Evolutionary conservation across 1,140 invertebrate genomes (phyloP).

Genomic region (Nasonia giraulti): DNA sequence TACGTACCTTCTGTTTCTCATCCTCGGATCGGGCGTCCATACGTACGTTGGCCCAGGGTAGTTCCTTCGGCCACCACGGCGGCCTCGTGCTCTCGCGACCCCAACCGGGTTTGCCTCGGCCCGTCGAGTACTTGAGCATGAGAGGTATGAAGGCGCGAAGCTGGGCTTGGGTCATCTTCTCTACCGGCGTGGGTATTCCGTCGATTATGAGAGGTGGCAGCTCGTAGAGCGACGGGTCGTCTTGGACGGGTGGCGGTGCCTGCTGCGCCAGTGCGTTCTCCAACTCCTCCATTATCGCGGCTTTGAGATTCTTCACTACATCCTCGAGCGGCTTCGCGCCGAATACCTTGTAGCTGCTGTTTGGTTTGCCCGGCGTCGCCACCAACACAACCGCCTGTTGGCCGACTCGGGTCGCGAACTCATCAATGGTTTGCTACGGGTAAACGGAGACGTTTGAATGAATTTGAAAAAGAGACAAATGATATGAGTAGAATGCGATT

Average conservation of each 20-base stretch:
- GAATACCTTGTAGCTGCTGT: constrained; percentile 96
- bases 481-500: no score
- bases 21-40: constrained; percentile 97
- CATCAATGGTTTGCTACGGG: constrained; percentile 94
- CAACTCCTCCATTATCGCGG: constrained; percentile 95
- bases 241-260: constrained; percentile 92
- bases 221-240: constrained; percentile 95
- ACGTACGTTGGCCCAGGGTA: constrained; percentile 97
- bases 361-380: constrained; percentile 96
- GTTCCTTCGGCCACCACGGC: constrained; percentile 97
- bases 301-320: constrained; percentile 93
- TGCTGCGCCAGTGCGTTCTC: constrained; percentile 94
- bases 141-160: constrained; percentile 96
- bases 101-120: constrained; percentile 97
- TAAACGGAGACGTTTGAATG: background rate
- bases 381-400: constrained; percentile 97
- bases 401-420: constrained; percentile 97
- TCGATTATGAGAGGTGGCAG: constrained; percentile 96
- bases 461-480: no score
- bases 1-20: constrained; percentile 93
- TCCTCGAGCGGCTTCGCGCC: constrained; percentile 97
- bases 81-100: constrained; percentile 95
- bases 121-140: constrained; percentile 98
- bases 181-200: constrained; percentile 97
- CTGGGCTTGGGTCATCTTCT: constrained; percentile 99